Conservation (phyloP, 2,888 invertebrate species). For the Blastobasis lacticolella region DNA sequence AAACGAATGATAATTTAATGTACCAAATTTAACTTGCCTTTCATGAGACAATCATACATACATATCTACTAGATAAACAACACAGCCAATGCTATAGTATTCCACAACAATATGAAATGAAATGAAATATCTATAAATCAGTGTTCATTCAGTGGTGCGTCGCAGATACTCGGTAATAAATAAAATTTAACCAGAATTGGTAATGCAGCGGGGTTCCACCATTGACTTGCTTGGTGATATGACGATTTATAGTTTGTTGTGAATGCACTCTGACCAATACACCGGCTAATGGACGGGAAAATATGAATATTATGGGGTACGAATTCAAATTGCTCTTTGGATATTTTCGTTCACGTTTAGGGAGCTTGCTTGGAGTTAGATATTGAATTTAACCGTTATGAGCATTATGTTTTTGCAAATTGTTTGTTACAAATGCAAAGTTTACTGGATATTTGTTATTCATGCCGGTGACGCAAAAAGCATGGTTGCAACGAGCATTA, state of each 20-base stretch:
- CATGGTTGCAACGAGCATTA: no score
- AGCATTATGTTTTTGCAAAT: no score
- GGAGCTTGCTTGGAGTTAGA: no score
- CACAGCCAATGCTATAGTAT: neutral
- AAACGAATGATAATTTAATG: no score
- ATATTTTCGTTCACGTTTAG: no score
- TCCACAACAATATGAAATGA: neutral
- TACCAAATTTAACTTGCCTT: no score
- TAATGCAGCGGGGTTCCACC: constrained; percentile 29
- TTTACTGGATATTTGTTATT: no score
- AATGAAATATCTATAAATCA: neutral
- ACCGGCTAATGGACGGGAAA: constrained; percentile 34
- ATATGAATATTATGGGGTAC: constrained; percentile 19
- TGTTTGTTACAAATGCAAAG: no score
- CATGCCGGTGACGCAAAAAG: no score
- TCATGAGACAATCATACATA: no score
- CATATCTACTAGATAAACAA: no score
- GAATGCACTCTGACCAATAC: constrained; percentile 24
- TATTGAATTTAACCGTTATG: no score
- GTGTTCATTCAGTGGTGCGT: constrained; percentile 14
- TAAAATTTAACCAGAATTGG: constrained; percentile 30
- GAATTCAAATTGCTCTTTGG: constrained; percentile 9
- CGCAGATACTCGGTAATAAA: constrained; percentile 25
- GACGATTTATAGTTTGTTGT: constrained; percentile 34
- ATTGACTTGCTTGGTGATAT: constrained; percentile 29